These are phyloP conservation scores for Drosophila tanythrix DNA, from an alignment of 2,888 invertebrate species.

Conservation along the genomic window DNA sequence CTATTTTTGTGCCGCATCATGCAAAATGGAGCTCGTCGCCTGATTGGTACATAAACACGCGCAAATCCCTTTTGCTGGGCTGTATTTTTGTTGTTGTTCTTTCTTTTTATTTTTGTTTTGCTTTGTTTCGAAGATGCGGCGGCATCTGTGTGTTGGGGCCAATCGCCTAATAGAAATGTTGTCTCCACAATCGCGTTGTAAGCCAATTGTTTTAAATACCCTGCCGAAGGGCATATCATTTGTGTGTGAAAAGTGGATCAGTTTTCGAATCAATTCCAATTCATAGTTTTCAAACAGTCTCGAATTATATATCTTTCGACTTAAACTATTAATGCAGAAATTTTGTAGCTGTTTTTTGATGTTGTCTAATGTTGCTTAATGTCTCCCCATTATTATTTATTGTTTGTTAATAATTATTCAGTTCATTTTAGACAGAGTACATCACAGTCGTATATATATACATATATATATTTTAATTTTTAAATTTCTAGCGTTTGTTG, in stretches of 20 bases:
- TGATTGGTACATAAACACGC: slow-evolving; percentile 78
- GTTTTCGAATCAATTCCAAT: no score
- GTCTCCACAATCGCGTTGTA: slow-evolving; percentile 5
- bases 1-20: slow-evolving; percentile 71
- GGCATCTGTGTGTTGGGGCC: slow-evolving; percentile 25
- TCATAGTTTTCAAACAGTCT: no score
- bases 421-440: slow-evolving; percentile 11
- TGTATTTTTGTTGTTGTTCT: background rate
- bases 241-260: background rate
- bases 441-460: background rate
- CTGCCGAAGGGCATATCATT: slow-evolving; percentile 3
- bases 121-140: slow-evolving; percentile 48
- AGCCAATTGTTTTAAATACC: slow-evolving; percentile 33
- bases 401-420: background rate
- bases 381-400: background rate
- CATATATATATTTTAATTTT: background rate
- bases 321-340: no score
- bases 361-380: no score
- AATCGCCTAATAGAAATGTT: slow-evolving; percentile 55
- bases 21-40: slow-evolving; percentile 72
- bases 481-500: background rate
- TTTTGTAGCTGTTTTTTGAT: background rate
- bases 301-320: background rate
- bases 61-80: slow-evolving; percentile 64
- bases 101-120: background rate